Evolutionary conservation across 2,888 invertebrate genomes (phyloP).

Genomic region (Drosophila meridionalis): DNA sequence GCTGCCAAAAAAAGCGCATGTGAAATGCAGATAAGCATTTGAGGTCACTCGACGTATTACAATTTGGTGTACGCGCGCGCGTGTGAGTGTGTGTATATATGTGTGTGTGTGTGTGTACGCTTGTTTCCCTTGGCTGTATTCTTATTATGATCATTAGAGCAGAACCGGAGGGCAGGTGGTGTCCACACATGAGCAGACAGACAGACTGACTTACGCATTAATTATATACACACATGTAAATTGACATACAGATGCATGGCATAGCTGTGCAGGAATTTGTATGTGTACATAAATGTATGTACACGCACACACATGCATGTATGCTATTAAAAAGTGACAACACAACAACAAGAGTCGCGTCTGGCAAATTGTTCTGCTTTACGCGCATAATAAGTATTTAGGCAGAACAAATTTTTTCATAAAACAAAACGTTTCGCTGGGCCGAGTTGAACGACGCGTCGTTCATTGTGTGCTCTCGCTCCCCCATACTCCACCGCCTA

Average conservation of each 20-base stretch:
- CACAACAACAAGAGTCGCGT: slow-evolving; percentile 31
- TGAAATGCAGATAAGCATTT: slow-evolving; percentile 80
- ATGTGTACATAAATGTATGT: slow-evolving; percentile 13
- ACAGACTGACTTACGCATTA: slow-evolving; percentile 60
- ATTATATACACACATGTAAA: slow-evolving; percentile 58
- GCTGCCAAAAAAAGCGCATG: slow-evolving; percentile 66
- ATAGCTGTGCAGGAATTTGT: slow-evolving; percentile 37
- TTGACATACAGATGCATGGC: slow-evolving; percentile 27
- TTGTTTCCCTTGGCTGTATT: slow-evolving; percentile 53
- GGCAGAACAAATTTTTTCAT: slow-evolving; percentile 39
- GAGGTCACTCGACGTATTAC: slow-evolving; percentile 57
- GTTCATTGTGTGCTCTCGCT: slow-evolving; percentile 15
- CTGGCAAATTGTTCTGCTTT: slow-evolving; percentile 62
- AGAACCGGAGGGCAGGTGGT: slow-evolving; percentile 78
- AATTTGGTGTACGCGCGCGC: slow-evolving; percentile 7
- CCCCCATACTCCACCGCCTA: slow-evolving; percentile 1
- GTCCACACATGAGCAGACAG: slow-evolving; percentile 62
- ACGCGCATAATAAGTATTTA: slow-evolving; percentile 57
- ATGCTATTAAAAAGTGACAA: slow-evolving; percentile 46
- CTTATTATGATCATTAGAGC: slow-evolving; percentile 73
- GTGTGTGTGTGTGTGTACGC: slow-evolving; percentile 20
- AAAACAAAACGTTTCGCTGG: slow-evolving; percentile 52
- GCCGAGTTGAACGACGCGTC: slow-evolving; percentile 17
- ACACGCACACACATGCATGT: slow-evolving; percentile 14
- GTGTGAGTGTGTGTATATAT: slow-evolving; percentile 16